Evolutionary conservation across 2,797 vertebrate genomes (phyloP), one percentile per base, ranked within the genome.

Genomic region (Saguinus oedipus): DNA sequence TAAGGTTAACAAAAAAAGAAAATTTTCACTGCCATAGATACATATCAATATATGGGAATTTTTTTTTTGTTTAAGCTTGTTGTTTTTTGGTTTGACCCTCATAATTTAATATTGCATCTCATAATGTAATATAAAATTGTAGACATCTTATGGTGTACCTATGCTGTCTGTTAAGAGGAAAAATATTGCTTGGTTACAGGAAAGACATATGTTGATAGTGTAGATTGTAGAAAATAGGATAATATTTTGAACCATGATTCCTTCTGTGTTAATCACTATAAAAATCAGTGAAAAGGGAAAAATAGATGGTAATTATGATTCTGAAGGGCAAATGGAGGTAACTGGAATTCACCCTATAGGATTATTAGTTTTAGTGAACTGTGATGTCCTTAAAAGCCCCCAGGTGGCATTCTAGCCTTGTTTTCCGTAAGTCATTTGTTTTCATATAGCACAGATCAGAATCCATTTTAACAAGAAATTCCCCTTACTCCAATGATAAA

Each of bases 381-480:
- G 98, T 98, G 98, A 98, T 98, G 94, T 98, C 96, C 97, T 83
- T 84, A 72, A 85, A 95, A 97, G 68, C 98, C 98, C 98, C 98
- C 98, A 98, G 98, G 97, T 98, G 98, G 98, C 98, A 98, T 98
- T 98, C 97, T 91, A 98, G 97, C 95, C 98, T 98, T 98, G 98
- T 97, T 99, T 98, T 98, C 98, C 84, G 94, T 97, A 95, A 98
- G 86, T 90, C 46, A n/a, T 97, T 98, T 98, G 96, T 98, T 98
- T 98, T 98, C 93, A 59, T 94, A 97, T 92, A 70, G 86, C 90
- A 91, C 92, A 36, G 39, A 90, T 98, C 88, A 97, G 87, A 95
- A 94, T 95, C 91, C 97, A 96, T 96, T 97, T 97, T 97, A 97
- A 96, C 91, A 95, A 90, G 22, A 97, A 96, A 96, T 97, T 97